phyloP scores from a whole-genome alignment of 2,113 vertebrate species.

The Thinocorus orbignyianus region DNA sequence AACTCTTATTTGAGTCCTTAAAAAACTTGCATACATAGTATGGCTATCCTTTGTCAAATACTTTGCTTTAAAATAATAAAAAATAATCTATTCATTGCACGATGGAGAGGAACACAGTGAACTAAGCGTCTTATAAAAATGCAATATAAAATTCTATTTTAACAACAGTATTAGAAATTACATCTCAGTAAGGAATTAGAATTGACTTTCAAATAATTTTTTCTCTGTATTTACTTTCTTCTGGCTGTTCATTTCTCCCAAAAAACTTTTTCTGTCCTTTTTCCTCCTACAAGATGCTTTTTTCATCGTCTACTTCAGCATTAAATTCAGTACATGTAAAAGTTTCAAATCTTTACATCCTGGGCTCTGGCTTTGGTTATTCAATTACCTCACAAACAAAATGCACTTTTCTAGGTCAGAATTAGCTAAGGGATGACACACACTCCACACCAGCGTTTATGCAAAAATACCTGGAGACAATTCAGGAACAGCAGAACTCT shows the following conservation, averaged over 20 bases:
- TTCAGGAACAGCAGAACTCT: not conserved
- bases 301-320: not conserved
- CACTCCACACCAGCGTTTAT: not conserved
- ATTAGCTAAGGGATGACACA: not conserved
- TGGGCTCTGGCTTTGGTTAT: rapidly evolving
- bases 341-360: not conserved
- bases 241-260: not conserved
- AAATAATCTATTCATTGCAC: not conserved
- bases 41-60: not conserved
- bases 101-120: not conserved
- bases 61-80: not conserved
- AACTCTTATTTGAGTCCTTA: not conserved
- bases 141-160: not conserved
- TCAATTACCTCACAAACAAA: not conserved
- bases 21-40: not conserved
- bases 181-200: not conserved
- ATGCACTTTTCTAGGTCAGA: not conserved
- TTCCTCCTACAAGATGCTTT: not conserved
- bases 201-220: not conserved
- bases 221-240: not conserved
- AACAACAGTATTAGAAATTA: not conserved
- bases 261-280: not conserved
- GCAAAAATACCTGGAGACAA: not conserved
- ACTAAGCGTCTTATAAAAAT: not conserved
- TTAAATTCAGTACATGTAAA: not conserved